Evolutionary conservation across 2,113 vertebrate genomes (phyloP), one percentile per base, ranked within the genome.

Genomic region (Tor tambroides): DNA sequence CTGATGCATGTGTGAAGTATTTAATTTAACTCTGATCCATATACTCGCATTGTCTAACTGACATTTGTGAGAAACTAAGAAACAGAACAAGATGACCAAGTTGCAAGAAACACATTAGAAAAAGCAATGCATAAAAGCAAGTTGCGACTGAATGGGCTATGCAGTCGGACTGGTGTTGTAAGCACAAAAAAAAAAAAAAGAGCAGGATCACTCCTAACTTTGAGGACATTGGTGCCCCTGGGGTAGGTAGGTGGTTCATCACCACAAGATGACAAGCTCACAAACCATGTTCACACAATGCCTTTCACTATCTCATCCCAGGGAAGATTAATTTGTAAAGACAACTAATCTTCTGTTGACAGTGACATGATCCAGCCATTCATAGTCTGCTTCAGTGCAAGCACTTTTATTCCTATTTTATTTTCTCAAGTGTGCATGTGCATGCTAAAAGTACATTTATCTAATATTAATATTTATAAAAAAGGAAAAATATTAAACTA

Each of bases 71-170:
- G 26, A 80, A 61, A 19, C 15, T 28, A 51, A 77, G 26, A 32
- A 54, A 41, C 12, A 43, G 7, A 63, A n/a, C 59, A 43, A 65
- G 38, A 30, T n/a, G 43, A 83, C 63, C 28, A 83, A 69, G 61
- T 83, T 51, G 26, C n/a, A 83, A 81, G n/a, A 26, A 81, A 0
- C 26, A 23, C 63, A 23, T 83, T 67, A 49, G 8, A 84, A 38
- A 84, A 4, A 56, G 43, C 35, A 30, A 26, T 41, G 26, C 35
- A 43, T 81, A n/a, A 51, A 83, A 83, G 80, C 43, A 83, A 69
- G 63, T 65, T 81, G 35, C 15, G n/a, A 81, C 79, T 63, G 2
- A 81, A 81, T 41, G 6, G 38, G 14, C 19, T 65, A 46, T 65
- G 79, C 38, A 19, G 56, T 65, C n/a, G 26, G 59, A 81, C 79